phyloP scores from a whole-genome alignment of 2,113 vertebrate species.

The crab-eating macaque (Macaca fascicularis) region DNA sequence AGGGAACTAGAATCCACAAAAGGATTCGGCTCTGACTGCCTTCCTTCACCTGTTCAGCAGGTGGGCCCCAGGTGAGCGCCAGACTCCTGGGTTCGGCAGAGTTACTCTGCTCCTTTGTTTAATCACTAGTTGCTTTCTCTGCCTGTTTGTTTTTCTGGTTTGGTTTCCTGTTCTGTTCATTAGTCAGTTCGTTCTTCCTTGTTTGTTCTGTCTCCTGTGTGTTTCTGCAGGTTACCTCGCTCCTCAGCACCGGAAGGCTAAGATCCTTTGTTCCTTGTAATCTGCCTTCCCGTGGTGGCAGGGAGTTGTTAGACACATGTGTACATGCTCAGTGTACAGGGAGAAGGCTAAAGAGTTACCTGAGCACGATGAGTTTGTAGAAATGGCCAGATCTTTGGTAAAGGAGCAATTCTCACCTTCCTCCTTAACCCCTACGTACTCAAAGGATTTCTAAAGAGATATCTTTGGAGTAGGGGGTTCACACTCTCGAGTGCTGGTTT shows the following conservation, averaged over 20 bases:
- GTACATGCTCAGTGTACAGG: neutral
- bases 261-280: slow-evolving; percentile 55
- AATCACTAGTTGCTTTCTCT: slow-evolving; percentile 71
- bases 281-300: slow-evolving; percentile 39
- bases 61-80: slow-evolving; percentile 67
- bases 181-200: slow-evolving; percentile 62
- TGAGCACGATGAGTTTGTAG: neutral
- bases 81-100: slow-evolving; percentile 24
- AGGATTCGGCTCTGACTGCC: neutral
- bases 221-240: slow-evolving; percentile 59
- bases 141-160: slow-evolving; percentile 75
- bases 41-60: slow-evolving; percentile 49
- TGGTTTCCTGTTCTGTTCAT: slow-evolving; percentile 73
- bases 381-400: neutral
- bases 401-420: neutral
- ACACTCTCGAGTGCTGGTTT: neutral
- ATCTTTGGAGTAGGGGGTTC: neutral
- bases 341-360: neutral
- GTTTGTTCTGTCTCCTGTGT: slow-evolving; percentile 74
- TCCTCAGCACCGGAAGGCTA: slow-evolving; percentile 42
- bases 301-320: neutral
- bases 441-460: neutral
- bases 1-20: slow-evolving; percentile 32
- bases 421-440: neutral
- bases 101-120: slow-evolving; percentile 58